Conservation (phyloP, 1,140 invertebrate species). For the Danaus melanippus region DNA sequence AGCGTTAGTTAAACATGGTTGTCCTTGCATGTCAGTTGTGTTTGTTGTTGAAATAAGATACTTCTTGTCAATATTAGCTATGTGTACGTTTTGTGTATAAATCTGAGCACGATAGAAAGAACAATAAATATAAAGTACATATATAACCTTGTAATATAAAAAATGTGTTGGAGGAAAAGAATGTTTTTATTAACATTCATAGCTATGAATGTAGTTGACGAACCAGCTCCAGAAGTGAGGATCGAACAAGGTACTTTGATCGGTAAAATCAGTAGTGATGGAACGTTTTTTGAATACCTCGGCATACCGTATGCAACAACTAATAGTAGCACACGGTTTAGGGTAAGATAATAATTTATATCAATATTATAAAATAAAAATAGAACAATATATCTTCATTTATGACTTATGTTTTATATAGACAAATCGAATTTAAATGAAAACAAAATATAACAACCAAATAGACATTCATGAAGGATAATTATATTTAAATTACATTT, state of each 20-base stretch:
- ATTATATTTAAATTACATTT: too few relatives aligned
- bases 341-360: conserved; percentile 30
- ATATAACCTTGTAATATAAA: not conserved
- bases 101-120: not conserved
- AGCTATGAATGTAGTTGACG: conserved; percentile 38
- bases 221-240: conserved; percentile 36
- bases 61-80: not conserved
- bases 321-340: conserved; percentile 38
- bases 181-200: conserved; percentile 37
- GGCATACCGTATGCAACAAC: conserved; percentile 57
- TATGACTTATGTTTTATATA: too few relatives aligned
- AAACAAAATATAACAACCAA: too few relatives aligned
- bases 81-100: not conserved
- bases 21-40: conserved; percentile 1
- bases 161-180: conserved; percentile 18
- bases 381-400: too few relatives aligned
- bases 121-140: not conserved
- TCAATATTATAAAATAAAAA: too few relatives aligned
- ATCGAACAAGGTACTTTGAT: conserved; percentile 41
- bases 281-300: conserved; percentile 50
- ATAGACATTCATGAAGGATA: too few relatives aligned
- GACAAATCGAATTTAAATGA: too few relatives aligned
- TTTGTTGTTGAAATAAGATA: not conserved
- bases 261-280: conserved; percentile 50
- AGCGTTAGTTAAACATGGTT: conserved; percentile 3